Percentiles rank a stretch among this genome's conserved stretches.
Conservation (phyloP, 1,140 invertebrate species). For the Littorina saxatilis region DNA sequence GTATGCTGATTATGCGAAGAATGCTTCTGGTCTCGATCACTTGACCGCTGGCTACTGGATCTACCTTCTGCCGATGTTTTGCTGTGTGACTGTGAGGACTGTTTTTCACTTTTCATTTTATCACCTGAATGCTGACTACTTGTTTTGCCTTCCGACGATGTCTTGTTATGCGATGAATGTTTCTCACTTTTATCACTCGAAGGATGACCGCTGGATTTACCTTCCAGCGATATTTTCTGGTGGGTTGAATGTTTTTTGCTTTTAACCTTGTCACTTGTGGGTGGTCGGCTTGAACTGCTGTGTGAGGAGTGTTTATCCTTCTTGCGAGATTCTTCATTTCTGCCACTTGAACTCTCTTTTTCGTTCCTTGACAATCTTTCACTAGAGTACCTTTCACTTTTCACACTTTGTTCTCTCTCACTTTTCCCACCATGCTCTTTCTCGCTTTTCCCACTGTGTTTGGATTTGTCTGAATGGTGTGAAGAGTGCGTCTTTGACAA, state of each 20-base stretch:
- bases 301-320: neutral
- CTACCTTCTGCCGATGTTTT: neutral
- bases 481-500: neutral
- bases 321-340: neutral
- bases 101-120: neutral
- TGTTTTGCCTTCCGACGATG: neutral
- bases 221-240: neutral
- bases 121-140: conserved; percentile 36
- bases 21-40: no score
- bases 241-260: no score
- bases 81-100: neutral
- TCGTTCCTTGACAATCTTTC: neutral
- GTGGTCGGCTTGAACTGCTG: neutral
- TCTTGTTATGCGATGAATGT: conserved; percentile 26
- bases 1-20: neutral
- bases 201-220: neutral
- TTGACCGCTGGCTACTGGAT: neutral
- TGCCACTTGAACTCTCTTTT: neutral
- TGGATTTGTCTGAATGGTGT: neutral
- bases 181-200: conserved; percentile 41
- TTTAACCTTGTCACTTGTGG: neutral
- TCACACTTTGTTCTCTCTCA: neutral
- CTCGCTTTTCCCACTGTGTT: neutral
- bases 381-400: neutral
- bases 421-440: neutral